These are phyloP conservation scores for Chloroclystis v-ata DNA, from an alignment of 2,888 invertebrate species.

Conservation along the genomic window DNA sequence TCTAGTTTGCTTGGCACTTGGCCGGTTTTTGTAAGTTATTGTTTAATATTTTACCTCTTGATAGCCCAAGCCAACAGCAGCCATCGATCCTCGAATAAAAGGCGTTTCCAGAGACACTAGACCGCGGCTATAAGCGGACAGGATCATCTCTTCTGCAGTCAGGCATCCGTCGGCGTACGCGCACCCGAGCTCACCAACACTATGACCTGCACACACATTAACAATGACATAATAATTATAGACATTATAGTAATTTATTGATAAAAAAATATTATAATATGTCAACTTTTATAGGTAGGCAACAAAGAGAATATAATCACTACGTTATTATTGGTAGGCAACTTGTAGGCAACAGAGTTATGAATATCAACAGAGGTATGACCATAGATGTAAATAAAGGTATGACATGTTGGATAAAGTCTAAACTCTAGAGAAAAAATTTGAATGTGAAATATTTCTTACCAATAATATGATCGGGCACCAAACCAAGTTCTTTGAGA, in stretches of 20 bases:
- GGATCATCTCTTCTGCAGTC: constrained; percentile 87
- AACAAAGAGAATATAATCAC: too few species aligned
- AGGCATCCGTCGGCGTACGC: constrained; percentile 93
- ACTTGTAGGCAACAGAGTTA: too few species aligned
- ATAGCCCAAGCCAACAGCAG: constrained; percentile 85
- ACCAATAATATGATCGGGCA: constrained; percentile 32
- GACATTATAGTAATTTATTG: too few species aligned
- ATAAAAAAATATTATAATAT: too few species aligned
- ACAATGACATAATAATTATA: too few species aligned
- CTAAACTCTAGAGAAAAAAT: too few species aligned
- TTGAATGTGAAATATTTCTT: background rate
- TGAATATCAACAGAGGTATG: too few species aligned
- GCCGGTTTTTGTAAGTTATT: too few species aligned
- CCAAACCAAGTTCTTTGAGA: constrained; percentile 38
- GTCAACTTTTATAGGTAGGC: too few species aligned
- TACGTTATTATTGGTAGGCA: too few species aligned
- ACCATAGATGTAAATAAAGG: background rate
- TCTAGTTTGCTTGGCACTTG: too few species aligned
- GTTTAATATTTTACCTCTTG: constrained; percentile 48
- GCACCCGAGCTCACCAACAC: constrained; percentile 92
- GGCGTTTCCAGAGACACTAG: constrained; percentile 80
- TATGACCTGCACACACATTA: constrained; percentile 49
- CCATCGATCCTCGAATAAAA: constrained; percentile 87
- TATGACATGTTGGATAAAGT: background rate
- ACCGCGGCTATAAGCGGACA: constrained; percentile 87